Percentiles rank a stretch among this genome's conserved stretches.
phyloP scores from a whole-genome alignment of 1,140 invertebrate genomes.

The Brachionus plicatilis region DNA sequence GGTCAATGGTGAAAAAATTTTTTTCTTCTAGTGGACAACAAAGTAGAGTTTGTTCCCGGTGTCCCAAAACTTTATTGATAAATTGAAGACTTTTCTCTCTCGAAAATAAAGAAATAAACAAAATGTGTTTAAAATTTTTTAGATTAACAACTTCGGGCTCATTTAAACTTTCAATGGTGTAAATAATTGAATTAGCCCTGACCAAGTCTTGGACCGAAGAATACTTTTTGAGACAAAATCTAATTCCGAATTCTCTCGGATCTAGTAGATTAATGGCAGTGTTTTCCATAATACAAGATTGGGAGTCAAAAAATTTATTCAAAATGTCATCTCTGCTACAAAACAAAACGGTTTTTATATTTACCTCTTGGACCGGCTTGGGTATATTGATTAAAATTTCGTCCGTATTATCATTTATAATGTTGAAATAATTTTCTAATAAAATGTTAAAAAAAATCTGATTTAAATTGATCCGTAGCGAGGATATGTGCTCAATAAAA shows the following conservation, averaged over 20 bases:
- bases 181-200: background rate
- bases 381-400: background rate
- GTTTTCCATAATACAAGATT: background rate
- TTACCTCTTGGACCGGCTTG: background rate
- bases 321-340: background rate
- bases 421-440: conserved; percentile 2
- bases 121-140: background rate
- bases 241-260: background rate
- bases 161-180: background rate
- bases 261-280: background rate
- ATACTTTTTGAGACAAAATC: background rate
- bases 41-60: background rate
- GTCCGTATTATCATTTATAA: background rate
- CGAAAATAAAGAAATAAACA: conserved; percentile 3
- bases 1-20: background rate
- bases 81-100: background rate
- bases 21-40: background rate
- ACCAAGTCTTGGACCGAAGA: background rate
- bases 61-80: background rate
- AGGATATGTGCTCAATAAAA: background rate
- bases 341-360: conserved; percentile 6
- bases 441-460: background rate
- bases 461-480: background rate
- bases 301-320: background rate
- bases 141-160: background rate